Conservation (phyloP, 2,888 invertebrate species). For the Noctua fimbriata region DNA sequence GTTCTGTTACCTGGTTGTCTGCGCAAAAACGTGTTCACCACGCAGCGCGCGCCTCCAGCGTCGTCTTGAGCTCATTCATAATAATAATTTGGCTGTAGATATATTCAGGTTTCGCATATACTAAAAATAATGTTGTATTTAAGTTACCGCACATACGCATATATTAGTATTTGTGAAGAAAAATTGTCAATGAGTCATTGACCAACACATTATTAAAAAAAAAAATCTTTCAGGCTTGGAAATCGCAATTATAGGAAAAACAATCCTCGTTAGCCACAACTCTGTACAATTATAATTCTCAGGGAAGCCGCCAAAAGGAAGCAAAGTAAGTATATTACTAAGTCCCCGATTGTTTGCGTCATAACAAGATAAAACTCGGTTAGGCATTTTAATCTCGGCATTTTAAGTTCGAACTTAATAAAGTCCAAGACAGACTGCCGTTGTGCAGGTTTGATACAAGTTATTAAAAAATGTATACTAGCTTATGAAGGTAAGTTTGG, state of each 20-base stretch:
- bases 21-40: too few relatives aligned
- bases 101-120: too few relatives aligned
- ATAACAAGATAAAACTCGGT: slow-evolving; percentile 61
- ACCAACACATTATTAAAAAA: background rate
- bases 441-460: slow-evolving; percentile 1
- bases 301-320: slow-evolving; percentile 25
- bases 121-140: too few relatives aligned
- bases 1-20: too few relatives aligned
- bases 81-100: too few relatives aligned
- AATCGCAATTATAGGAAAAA: slow-evolving; percentile 1
- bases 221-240: background rate
- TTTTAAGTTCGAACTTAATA: slow-evolving; percentile 57
- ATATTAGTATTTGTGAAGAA: too few relatives aligned
- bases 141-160: too few relatives aligned
- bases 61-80: too few relatives aligned
- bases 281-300: background rate
- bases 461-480: slow-evolving; percentile 36
- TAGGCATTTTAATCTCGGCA: slow-evolving; percentile 60
- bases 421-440: slow-evolving; percentile 48
- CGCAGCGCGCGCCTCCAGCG: too few relatives aligned
- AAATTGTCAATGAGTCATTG: background rate
- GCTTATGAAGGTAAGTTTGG: background rate
- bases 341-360: slow-evolving; percentile 34
- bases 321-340: slow-evolving; percentile 1
- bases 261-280: slow-evolving; percentile 8